A percentile compares a stretch with the other conserved stretches of the same genome.
phyloP scores from a whole-genome alignment of 2,797 vertebrate genomes.

The Sebastes elongatus region DNA sequence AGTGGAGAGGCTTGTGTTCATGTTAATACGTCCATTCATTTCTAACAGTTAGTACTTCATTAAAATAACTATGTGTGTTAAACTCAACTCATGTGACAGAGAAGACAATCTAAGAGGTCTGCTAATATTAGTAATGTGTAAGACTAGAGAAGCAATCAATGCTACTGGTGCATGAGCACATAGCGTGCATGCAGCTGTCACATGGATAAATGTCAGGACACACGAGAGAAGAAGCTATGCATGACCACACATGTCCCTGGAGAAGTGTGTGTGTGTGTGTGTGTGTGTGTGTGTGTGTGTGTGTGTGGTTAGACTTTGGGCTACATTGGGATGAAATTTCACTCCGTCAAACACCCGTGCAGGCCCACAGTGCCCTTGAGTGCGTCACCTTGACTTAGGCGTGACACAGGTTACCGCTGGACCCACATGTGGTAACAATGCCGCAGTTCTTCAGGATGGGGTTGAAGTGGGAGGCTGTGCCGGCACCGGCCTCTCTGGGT shows the following conservation, averaged over 20 bases:
- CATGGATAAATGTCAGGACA: background rate
- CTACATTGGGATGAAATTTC: slow-evolving; percentile 46
- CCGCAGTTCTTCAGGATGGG: slow-evolving; percentile 93
- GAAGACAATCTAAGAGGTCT: slow-evolving; percentile 18
- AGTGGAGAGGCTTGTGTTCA: slow-evolving; percentile 21
- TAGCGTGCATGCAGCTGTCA: slow-evolving; percentile 14
- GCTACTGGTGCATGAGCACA: slow-evolving; percentile 25
- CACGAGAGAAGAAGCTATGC: background rate
- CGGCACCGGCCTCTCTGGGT: slow-evolving; percentile 84
- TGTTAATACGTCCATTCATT: slow-evolving; percentile 29
- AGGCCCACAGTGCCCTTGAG: slow-evolving; percentile 73
- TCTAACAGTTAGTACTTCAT: slow-evolving; percentile 38
- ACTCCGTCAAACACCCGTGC: slow-evolving; percentile 89
- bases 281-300: too few relatives aligned
- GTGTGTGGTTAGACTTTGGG: background rate
- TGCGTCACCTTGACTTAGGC: slow-evolving; percentile 83
- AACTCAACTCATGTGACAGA: slow-evolving; percentile 3
- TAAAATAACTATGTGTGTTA: slow-evolving; percentile 31
- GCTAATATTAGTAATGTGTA: slow-evolving; percentile 34
- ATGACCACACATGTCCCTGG: slow-evolving; percentile 10
- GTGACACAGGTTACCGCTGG: slow-evolving; percentile 87
- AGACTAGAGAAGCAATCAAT: slow-evolving; percentile 36
- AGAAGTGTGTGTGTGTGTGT: background rate
- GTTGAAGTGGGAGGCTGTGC: slow-evolving; percentile 84
- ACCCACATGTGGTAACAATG: slow-evolving; percentile 87